Evolutionary conservation across 2,797 vertebrate genomes (phyloP).

Genomic region (Pangasius krempfi): DNA sequence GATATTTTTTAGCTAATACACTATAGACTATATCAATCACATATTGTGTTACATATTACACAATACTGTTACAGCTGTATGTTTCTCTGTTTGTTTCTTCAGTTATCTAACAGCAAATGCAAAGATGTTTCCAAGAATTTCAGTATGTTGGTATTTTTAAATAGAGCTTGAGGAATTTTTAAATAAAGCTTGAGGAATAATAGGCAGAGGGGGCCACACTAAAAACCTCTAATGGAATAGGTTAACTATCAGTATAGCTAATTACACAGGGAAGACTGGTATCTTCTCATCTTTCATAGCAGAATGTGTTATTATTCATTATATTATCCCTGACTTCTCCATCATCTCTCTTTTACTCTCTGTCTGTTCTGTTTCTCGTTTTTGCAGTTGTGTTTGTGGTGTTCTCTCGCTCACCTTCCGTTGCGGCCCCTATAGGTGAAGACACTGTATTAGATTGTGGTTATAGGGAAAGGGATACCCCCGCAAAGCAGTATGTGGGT

Average conservation of each 20-base stretch:
- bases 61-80: background rate
- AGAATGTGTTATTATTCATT: background rate
- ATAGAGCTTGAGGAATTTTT: background rate
- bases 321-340: background rate
- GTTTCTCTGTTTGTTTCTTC: background rate
- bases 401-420: slow-evolving; percentile 71
- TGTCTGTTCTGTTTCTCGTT: slow-evolving; percentile 34
- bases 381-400: slow-evolving; percentile 81
- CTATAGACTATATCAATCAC: background rate
- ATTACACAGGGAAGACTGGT: background rate
- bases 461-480: slow-evolving; percentile 72
- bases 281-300: background rate
- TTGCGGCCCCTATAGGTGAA: slow-evolving; percentile 66
- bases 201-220: background rate
- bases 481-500: slow-evolving; percentile 59
- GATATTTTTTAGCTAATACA: background rate
- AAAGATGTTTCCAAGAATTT: background rate
- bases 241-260: background rate
- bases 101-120: background rate
- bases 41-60: background rate
- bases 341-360: background rate
- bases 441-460: slow-evolving; percentile 77
- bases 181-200: background rate
- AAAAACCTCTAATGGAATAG: background rate
- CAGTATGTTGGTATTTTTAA: background rate